Percentiles rank a stretch among this genome's conserved stretches.
Evolutionary conservation across 2,113 vertebrate genomes (phyloP).

Genomic region (Crotophaga sulcirostris): DNA sequence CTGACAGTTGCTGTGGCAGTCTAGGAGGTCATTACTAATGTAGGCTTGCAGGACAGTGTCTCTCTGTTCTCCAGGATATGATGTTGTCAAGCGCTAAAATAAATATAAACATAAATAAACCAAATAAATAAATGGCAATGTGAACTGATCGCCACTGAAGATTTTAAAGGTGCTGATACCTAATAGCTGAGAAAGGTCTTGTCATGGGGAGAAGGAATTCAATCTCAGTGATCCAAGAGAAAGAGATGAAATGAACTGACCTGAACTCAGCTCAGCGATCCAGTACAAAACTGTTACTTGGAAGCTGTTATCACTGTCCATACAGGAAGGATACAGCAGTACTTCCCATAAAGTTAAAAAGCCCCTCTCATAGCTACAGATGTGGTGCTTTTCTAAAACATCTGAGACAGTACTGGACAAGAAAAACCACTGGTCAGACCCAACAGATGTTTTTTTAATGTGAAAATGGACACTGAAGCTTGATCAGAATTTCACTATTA

Average conservation of each 20-base stretch:
- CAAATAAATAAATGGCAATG: not conserved
- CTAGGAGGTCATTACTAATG: conserved; percentile 90
- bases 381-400: not conserved
- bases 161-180: not conserved
- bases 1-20: conserved; percentile 76
- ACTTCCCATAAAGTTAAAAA: not conserved
- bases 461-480: not conserved
- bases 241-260: not conserved
- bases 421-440: not conserved
- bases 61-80: conserved; percentile 92
- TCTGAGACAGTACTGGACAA: not conserved
- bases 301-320: not conserved
- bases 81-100: conserved; percentile 89
- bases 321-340: not conserved
- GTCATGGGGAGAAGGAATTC: not conserved
- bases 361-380: not conserved
- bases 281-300: not conserved
- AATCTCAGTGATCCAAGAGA: not conserved
- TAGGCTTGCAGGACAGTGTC: conserved; percentile 92
- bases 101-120: not conserved
- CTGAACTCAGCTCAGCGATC: not conserved
- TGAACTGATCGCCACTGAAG: not conserved
- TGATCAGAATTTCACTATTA: not conserved
- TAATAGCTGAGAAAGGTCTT: not conserved
- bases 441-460: not conserved